A percentile compares a stretch with the other conserved stretches of the same genome.
Evolutionary conservation across 2,113 vertebrate species (phyloP).

Genomic region (Colossoma macropomum): DNA sequence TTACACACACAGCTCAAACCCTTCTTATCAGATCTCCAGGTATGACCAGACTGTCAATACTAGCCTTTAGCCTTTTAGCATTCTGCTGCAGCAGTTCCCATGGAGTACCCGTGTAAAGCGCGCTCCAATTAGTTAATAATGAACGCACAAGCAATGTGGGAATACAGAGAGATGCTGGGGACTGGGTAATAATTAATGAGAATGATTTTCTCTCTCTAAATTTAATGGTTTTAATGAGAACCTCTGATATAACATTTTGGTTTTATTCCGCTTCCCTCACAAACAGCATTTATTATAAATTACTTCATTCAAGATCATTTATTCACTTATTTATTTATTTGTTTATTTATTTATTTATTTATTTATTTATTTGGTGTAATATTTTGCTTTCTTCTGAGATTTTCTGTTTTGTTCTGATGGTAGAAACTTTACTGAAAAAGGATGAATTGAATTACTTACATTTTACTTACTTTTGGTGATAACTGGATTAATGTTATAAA

Average conservation of each 20-base stretch:
- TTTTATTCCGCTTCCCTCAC: background rate
- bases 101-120: conserved; percentile 27
- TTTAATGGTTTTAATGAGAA: conserved; percentile 11
- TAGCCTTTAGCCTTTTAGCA: background rate
- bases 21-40: background rate
- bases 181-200: conserved; percentile 18
- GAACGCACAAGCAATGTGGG: conserved; percentile 20
- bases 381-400: no score
- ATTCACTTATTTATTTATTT: background rate
- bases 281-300: background rate
- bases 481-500: no score
- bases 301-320: background rate
- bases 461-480: no score
- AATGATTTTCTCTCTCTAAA: background rate
- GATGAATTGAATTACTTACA: no score
- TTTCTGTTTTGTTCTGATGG: no score
- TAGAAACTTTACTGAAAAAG: no score
- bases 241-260: background rate
- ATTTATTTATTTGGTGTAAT: no score
- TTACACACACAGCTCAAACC: background rate
- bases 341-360: background rate
- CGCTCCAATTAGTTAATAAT: conserved; percentile 31
- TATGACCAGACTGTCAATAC: background rate
- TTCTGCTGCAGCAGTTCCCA: background rate
- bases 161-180: conserved; percentile 17